These are phyloP conservation scores for Myodes glareolus DNA, from an alignment of 2,113 vertebrate species.

Conservation along the genomic window DNA sequence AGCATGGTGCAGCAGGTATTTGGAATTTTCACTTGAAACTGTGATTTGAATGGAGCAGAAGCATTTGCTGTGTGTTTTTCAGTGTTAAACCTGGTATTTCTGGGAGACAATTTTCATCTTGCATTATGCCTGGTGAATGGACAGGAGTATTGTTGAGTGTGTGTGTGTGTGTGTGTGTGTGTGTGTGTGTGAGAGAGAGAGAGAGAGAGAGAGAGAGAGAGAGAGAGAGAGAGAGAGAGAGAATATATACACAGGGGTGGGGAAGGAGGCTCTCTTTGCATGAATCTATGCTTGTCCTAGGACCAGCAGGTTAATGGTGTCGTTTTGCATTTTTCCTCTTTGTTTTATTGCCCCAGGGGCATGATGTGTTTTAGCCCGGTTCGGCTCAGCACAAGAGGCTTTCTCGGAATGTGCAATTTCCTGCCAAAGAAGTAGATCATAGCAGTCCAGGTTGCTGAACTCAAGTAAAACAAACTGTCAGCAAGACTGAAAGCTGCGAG, in stretches of 20 bases:
- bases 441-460: constrained; percentile 77
- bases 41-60: constrained; percentile 54
- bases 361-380: constrained; percentile 82
- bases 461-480: constrained; percentile 82
- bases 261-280: not conserved
- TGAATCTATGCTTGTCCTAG: not conserved
- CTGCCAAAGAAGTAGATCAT: constrained; percentile 81
- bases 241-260: not conserved
- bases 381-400: constrained; percentile 79
- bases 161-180: not conserved
- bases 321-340: constrained; percentile 82
- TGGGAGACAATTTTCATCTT: constrained; percentile 53
- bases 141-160: not conserved
- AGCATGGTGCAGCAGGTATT: constrained; percentile 94
- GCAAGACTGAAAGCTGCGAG: constrained; percentile 73
- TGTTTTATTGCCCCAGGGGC: constrained; percentile 82
- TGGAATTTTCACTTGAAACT: constrained; percentile 83
- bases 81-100: constrained; percentile 41
- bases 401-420: constrained; percentile 81
- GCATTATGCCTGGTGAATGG: constrained; percentile 34
- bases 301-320: constrained; percentile 82
- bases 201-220: too few species aligned
- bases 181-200: too few species aligned
- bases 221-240: too few species aligned
- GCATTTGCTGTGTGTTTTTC: not conserved